Base-by-base conservation (phyloP, 2,797 vertebrate genomes). In the Crypturellus tataupa region DNA sequence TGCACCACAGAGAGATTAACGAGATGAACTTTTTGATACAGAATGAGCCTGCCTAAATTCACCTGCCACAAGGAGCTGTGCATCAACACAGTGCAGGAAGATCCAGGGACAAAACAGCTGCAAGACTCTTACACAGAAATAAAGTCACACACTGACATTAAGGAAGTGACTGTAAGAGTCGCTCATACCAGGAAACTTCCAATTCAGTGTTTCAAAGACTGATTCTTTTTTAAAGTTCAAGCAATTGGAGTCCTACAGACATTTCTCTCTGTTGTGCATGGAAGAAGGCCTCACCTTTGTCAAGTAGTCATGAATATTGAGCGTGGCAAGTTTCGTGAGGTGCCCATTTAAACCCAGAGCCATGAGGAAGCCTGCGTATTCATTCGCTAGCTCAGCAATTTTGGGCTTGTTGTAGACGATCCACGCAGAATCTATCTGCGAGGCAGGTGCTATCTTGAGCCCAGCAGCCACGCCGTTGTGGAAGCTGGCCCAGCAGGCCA, bases 351-450 rank as follows among this genome's bases (percentile, higher is more conserved):
- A 98, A 27, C 99, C 99, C 77, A 99, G 97, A 3, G 99, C 99
- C 99, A 99, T 99, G 17, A 99, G 99, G 96, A 99, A 99, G 39
- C 99, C 99, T 0, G 99, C 99, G 0, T 99, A 99, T 67, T 99
- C 99, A n/a, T 99, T 99, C 35, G 99, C 99, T 68, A 99, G 96
- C 88, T 99, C 99, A 0, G 99, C 98, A 33, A 98, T 99, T 97
- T 99, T 99, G 78, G 99, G 99, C 89, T 99, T 99, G 97, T 99
- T 99, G 97, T 99, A 99, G 79, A 99, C 99, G 12, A 99, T 99
- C 99, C 99, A 99, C 12, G 99, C 99, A 0, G 99, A 99, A 94
- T 99, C 99, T 40, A 99, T 99, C 97, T 99, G 99, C 18, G 99
- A 99, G 35, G 99, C 99, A 0, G 99, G 99, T 0, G 99, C 99